Evolutionary conservation across 2,888 invertebrate species (phyloP).

Genomic region (Diarsia brunnea): DNA sequence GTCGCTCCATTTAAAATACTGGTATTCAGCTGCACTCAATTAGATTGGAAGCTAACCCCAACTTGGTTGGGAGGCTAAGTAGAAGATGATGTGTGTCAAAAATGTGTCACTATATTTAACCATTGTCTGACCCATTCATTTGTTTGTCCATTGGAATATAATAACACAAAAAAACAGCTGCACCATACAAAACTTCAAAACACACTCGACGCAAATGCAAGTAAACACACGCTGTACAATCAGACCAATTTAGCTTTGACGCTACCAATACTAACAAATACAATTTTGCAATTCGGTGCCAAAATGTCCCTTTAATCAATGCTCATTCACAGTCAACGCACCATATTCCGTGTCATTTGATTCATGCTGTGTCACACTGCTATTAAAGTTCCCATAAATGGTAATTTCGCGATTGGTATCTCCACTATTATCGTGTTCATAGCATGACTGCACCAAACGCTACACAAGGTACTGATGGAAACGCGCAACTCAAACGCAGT

Average conservation of each 20-base stretch:
- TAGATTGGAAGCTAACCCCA: not conserved
- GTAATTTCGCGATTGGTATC: conserved; percentile 35
- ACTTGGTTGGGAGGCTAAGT: not conserved
- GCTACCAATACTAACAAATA: not conserved
- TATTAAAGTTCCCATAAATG: conserved; percentile 21
- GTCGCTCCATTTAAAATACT: too few relatives aligned
- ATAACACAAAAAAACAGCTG: not conserved
- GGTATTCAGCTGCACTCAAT: too few relatives aligned
- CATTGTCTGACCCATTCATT: not conserved
- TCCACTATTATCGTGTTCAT: conserved; percentile 28
- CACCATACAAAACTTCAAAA: not conserved
- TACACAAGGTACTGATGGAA: conserved; percentile 65
- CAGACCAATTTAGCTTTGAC: not conserved
- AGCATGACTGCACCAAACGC: conserved; percentile 36
- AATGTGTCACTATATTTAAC: not conserved
- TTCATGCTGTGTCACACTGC: conserved; percentile 12
- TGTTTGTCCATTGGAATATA: not conserved
- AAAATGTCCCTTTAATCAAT: not conserved
- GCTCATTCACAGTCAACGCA: not conserved
- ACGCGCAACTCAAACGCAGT: conserved; percentile 69
- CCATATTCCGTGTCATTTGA: conserved; percentile 10
- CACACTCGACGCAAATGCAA: not conserved
- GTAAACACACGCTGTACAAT: not conserved
- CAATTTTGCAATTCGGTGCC: not conserved
- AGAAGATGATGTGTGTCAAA: not conserved